phyloP scores from a whole-genome alignment of 2,888 invertebrate species.

The Yponomeuta evonymella region DNA sequence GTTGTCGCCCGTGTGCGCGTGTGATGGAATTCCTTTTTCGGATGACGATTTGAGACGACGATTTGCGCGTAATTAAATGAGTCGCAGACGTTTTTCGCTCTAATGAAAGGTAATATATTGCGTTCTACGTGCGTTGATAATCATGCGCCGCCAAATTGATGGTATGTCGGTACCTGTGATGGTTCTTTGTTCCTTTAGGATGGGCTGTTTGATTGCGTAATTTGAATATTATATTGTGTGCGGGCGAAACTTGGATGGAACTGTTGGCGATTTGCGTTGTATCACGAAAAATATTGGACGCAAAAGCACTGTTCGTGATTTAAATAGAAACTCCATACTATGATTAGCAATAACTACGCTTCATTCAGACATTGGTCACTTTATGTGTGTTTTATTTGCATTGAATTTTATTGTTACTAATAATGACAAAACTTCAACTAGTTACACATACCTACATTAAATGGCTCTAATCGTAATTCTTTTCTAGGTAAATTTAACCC shows the following conservation, averaged over 20 bases:
- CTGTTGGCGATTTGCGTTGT: too few relatives aligned
- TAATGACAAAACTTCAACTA: too few relatives aligned
- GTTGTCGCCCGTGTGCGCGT: constrained; percentile 12
- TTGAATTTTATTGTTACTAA: too few relatives aligned
- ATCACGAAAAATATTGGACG: too few relatives aligned
- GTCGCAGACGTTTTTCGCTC: background rate
- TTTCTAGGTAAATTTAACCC: too few relatives aligned
- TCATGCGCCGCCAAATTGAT: background rate
- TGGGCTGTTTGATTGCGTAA: constrained; percentile 2
- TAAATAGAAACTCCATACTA: too few relatives aligned
- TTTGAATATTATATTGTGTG: background rate
- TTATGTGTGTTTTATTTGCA: too few relatives aligned
- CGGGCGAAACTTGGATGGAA: background rate
- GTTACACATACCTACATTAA: too few relatives aligned
- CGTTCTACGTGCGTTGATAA: constrained; percentile 2
- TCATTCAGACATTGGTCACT: too few relatives aligned
- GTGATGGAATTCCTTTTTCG: constrained; percentile 3
- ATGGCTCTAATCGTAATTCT: too few relatives aligned
- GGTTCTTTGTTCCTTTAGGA: background rate
- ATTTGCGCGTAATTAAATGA: constrained; percentile 13
- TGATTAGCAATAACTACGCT: too few relatives aligned
- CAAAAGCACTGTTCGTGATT: too few relatives aligned
- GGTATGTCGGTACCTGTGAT: background rate
- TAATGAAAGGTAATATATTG: constrained; percentile 6
- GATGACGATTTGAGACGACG: constrained; percentile 12